Evolutionary conservation across 2,888 invertebrate genomes (phyloP).

Genomic region (Temnothorax ravouxi): DNA sequence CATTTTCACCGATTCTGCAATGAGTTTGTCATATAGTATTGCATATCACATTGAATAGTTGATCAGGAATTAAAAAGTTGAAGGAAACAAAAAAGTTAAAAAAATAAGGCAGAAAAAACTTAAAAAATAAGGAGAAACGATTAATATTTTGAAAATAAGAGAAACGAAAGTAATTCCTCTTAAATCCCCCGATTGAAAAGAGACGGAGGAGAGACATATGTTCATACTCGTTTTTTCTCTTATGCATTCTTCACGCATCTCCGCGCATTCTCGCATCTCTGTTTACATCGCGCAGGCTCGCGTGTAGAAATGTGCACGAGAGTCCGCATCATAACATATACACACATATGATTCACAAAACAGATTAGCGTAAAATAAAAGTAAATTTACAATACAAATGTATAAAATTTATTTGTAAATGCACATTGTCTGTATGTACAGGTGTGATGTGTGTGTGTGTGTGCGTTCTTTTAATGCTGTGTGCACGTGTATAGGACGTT

Average conservation of each 20-base stretch:
- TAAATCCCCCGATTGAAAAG: background rate
- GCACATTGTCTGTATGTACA: background rate
- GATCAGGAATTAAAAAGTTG: background rate
- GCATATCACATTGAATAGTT: background rate
- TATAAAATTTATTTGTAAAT: background rate
- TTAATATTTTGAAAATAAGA: background rate
- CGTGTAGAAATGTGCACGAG: background rate
- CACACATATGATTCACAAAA: conserved; percentile 1
- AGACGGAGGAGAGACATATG: background rate
- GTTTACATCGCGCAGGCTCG: background rate
- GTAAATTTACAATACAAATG: background rate
- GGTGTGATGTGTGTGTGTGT: background rate
- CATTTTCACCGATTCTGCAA: background rate
- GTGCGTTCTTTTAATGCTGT: no score
- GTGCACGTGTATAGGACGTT: no score
- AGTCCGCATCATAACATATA: background rate
- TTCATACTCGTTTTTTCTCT: background rate
- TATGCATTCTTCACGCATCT: background rate
- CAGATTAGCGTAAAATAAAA: background rate
- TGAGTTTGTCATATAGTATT: background rate
- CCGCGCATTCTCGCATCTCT: background rate
- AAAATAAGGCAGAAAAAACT: background rate
- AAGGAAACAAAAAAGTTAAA: background rate
- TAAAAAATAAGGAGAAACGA: background rate
- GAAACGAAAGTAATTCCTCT: background rate